Conservation (phyloP, 1,140 invertebrate genomes). For the Heterodera carotae region DNA sequence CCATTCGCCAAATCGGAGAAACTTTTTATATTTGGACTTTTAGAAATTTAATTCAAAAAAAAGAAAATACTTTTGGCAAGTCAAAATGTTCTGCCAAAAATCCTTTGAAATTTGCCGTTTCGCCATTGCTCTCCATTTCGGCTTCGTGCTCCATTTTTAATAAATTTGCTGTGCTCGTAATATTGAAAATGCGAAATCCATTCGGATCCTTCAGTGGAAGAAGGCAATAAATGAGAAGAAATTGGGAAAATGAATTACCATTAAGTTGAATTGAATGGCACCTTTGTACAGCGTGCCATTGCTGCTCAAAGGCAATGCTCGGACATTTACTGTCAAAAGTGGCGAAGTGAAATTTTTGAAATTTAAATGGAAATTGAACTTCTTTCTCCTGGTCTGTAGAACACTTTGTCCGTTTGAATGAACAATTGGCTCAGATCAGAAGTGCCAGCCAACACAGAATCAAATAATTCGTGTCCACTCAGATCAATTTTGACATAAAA, state of each 20-base stretch:
- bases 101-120: neutral
- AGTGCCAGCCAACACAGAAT: constrained; percentile 9
- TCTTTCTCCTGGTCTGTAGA: constrained; percentile 19
- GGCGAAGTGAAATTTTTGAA: neutral
- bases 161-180: neutral
- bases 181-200: constrained; percentile 31
- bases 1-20: constrained; percentile 31
- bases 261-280: constrained; percentile 5
- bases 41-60: neutral
- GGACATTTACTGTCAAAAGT: constrained; percentile 19
- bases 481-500: constrained; percentile 9
- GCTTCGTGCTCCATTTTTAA: neutral
- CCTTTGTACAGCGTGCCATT: constrained; percentile 14
- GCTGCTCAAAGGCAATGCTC: constrained; percentile 12
- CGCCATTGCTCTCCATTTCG: neutral
- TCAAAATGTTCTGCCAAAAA: constrained; percentile 28
- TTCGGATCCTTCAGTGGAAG: constrained; percentile 13
- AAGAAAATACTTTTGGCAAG: constrained; percentile 16
- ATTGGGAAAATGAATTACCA: neutral
- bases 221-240: neutral
- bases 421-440: constrained; percentile 12
- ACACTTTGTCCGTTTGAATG: constrained; percentile 24
- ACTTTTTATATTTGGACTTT: constrained; percentile 10
- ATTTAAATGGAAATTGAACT: neutral
- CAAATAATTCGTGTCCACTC: neutral